Evolutionary conservation across 2,888 invertebrate species (phyloP), one percentile per base, ranked within the genome.

Genomic region (Nemotelus pantherinus): DNA sequence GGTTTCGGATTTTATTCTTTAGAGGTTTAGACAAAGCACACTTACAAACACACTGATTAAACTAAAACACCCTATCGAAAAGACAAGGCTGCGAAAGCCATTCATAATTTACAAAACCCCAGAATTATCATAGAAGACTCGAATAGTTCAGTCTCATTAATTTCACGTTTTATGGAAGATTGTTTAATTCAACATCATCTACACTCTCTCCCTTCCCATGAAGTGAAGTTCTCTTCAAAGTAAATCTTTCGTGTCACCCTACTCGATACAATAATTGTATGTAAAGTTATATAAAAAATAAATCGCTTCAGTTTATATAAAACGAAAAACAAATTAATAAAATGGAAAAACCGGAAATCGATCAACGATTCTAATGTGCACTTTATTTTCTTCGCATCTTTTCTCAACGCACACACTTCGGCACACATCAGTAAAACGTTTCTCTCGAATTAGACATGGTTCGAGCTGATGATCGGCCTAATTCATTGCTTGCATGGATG

Each of bases 401-500:
- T 50, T 78, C 68, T 75, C 47, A 47, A 57, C 60, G 71, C 64
- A 71, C 58, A 58, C 65, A 57, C 45, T 43, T 60, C 39, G 65
- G 25, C 74, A 68, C 71, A 63, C 60, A 60, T 79, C 68, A 74
- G 70, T 75, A 78, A 68, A 78, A 78, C 47, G 76, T 76, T 65
- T 70, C 76, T 50, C 57, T 76, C 2, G 80, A 78, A 76, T 79
- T 76, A 39, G 79, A 74, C 53, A 81, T 80, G 65, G 80, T 79
- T 70, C 80, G 80, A 68, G 78, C 78, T 48, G 81, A 79, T 64
- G 80, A 76, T 72, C 79, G 77, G 74, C 77, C 81, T 48, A 80
- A 75, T 75, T 80, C 80, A 75, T 81, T 80, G 77, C 79, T 80
- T 39, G 78, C 77, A 78, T 81, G 77, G 47, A 80, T 79, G 77